Percentiles rank a stretch among this genome's conserved stretches.
Conservation (phyloP, 2,797 vertebrate genomes). For the Hirundo rustica region DNA sequence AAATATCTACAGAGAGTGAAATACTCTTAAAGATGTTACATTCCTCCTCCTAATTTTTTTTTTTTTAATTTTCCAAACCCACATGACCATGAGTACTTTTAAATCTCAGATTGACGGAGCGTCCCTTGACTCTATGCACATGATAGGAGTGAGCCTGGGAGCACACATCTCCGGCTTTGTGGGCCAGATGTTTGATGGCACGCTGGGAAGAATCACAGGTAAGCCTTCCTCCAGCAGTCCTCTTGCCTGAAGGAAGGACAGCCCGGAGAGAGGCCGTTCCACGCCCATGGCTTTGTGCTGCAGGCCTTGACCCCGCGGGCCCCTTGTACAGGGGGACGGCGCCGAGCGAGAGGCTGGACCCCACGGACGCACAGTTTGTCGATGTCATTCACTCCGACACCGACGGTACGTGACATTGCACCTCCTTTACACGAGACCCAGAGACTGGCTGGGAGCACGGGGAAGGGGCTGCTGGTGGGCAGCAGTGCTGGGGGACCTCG, state of each 20-base stretch:
- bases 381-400: constrained; percentile 94
- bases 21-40: background rate
- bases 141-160: constrained; percentile 93
- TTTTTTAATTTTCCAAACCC: background rate
- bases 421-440: background rate
- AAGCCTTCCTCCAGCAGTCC: background rate
- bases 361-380: constrained; percentile 90
- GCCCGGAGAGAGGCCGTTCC: fast-evolving
- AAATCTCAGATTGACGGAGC: constrained; percentile 81
- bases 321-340: constrained; percentile 85
- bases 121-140: constrained; percentile 83
- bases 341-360: constrained; percentile 82
- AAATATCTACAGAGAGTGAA: background rate
- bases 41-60: background rate
- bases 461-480: fast-evolving
- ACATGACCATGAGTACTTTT: background rate
- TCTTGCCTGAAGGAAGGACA: fast-evolving
- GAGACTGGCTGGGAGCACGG: background rate
- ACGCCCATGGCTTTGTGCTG: background rate
- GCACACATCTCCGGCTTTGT: constrained; percentile 92
- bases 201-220: constrained; percentile 93
- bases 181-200: constrained; percentile 86
- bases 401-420: constrained; percentile 75
- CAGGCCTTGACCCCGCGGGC: constrained; percentile 94
- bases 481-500: background rate